Evolutionary conservation across 37 sponge, comb jelly and placozoan species (phyloP), one percentile per base, ranked within the genome.

Genomic region (Agelas oroides): DNA sequence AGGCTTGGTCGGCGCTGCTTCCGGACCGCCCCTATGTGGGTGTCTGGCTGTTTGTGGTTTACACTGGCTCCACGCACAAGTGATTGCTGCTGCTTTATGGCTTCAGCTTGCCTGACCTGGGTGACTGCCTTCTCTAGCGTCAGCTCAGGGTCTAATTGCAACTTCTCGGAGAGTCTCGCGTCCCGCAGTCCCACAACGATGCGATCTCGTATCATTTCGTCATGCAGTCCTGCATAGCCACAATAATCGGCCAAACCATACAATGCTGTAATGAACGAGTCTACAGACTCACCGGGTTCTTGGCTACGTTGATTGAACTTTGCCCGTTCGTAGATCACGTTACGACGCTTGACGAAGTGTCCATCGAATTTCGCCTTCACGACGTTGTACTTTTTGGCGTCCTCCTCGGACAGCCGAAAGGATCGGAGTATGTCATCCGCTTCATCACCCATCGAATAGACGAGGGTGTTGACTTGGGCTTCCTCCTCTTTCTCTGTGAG

Each of bases 171-270:
- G 12, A 89, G 73, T 21, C 21, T 39, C 11, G 78, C 70, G 35
- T 88, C 83, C 28, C 70, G 27, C 23, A 83, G 32, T 8, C 84
- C 79, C n/a, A 78, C 73, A 5, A 83, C 78, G 1, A 89, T 37
- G 1, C 84, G 5, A 53, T 89, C 90, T 2, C 84, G 30, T 23
- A 90, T 79, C 86, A 90, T 58, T 24, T 90, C 68, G n/a, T 84
- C 90, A 1, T 64, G 85, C 21, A n/a, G n/a, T n/a, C n/a, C n/a
- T n/a, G n/a, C n/a, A n/a, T n/a, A n/a, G n/a, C n/a, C n/a, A n/a
- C n/a, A 82, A 70, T 2, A 19, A 27, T 16, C 70, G 53, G 31
- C 23, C 39, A 18, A 64, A 35, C 1, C 62, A 61, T 85, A 57
- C 24, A 85, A 54, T 2, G 30, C 86, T 21, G 86, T 85, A 13